phyloP scores from a whole-genome alignment of 2,113 vertebrate genomes.

The Todiramphus saurophagus region DNA sequence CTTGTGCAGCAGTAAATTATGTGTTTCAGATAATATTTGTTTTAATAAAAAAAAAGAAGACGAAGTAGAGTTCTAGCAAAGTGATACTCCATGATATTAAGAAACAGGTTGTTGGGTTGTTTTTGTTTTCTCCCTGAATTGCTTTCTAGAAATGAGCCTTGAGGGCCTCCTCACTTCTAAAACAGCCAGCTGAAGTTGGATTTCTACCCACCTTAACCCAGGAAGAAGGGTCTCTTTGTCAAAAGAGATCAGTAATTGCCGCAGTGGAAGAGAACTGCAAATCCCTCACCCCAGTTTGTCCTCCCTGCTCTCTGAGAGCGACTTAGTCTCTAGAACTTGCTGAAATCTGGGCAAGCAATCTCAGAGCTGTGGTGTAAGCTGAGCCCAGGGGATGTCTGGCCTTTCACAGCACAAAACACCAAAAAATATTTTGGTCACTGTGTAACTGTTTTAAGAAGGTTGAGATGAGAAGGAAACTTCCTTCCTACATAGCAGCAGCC shows the following conservation, averaged over 20 bases:
- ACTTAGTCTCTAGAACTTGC: background rate
- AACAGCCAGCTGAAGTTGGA: background rate
- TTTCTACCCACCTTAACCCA: background rate
- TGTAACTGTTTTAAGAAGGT: background rate
- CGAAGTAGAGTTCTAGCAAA: background rate
- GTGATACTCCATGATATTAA: background rate
- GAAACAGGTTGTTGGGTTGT: background rate
- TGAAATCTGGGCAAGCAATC: background rate
- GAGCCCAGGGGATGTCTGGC: background rate
- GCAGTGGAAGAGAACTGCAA: background rate
- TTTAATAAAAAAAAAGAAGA: background rate
- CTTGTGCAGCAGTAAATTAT: background rate
- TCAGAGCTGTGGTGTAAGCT: background rate
- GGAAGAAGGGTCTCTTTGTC: background rate
- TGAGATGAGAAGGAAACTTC: background rate
- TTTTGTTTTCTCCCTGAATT: background rate
- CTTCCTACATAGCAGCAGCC: background rate
- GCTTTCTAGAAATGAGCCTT: background rate
- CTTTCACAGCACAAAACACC: background rate
- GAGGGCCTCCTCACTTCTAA: background rate
- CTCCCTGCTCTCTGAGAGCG: background rate
- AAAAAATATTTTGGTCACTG: background rate
- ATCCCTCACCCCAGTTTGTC: background rate
- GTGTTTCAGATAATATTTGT: background rate
- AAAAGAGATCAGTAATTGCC: background rate